These are phyloP conservation scores for Lamprologus lemairii DNA, from an alignment of 2,113 vertebrate species.

Conservation along the genomic window DNA sequence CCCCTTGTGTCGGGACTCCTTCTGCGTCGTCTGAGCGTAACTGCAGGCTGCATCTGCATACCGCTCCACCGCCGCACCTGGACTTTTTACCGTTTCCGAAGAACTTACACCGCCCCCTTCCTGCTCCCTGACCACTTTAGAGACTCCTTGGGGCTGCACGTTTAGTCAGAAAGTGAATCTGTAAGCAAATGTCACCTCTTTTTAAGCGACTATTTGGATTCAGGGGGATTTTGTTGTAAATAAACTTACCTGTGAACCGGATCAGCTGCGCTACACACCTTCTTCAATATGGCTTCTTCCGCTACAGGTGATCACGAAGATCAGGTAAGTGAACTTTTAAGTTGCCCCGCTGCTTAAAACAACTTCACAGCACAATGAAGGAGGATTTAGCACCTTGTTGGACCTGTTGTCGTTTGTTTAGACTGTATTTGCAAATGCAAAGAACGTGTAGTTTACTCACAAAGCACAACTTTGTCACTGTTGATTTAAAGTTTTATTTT, in stretches of 20 bases:
- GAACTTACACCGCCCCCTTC: background rate
- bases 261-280: background rate
- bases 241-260: conserved; percentile 22
- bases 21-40: background rate
- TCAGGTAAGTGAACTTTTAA: conserved; percentile 34
- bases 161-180: background rate
- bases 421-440: background rate
- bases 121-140: background rate
- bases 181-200: background rate
- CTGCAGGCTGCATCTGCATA: background rate
- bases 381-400: background rate
- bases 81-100: background rate
- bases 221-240: background rate
- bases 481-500: background rate
- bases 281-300: conserved; percentile 62
- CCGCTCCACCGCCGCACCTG: conserved; percentile 5
- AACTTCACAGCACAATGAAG: background rate
- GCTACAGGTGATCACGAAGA: conserved; percentile 48
- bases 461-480: background rate
- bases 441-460: background rate
- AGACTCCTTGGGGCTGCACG: background rate
- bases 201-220: background rate
- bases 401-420: background rate
- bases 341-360: background rate
- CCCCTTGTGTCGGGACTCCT: background rate